phyloP scores from a whole-genome alignment of 1,140 invertebrate species.

The Danaus melanippus region DNA sequence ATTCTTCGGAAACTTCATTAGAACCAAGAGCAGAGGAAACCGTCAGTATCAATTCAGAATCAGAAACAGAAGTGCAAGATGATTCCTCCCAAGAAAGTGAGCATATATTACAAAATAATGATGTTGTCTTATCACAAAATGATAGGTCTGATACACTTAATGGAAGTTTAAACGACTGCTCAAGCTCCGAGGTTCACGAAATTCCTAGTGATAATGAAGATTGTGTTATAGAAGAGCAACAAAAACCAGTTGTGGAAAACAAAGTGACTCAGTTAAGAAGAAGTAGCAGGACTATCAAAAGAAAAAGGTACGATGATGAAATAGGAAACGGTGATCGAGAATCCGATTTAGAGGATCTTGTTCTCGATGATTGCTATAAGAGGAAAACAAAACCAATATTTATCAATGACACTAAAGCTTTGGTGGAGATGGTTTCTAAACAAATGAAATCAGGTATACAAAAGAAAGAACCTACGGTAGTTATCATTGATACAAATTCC shows the following conservation, averaged over 20 bases:
- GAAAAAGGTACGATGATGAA: slow-evolving; percentile 77
- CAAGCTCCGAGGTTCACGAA: slow-evolving; percentile 37
- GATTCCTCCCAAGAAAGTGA: slow-evolving; percentile 32
- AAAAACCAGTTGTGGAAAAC: slow-evolving; percentile 33
- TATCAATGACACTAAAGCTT: slow-evolving; percentile 80
- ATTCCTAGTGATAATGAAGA: slow-evolving; percentile 43
- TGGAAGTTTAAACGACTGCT: slow-evolving; percentile 25
- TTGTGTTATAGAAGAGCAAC: slow-evolving; percentile 27
- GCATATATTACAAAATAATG: slow-evolving; percentile 27
- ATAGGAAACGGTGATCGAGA: slow-evolving; percentile 75
- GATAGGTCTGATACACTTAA: slow-evolving; percentile 26
- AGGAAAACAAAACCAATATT: slow-evolving; percentile 75
- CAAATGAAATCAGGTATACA: slow-evolving; percentile 67
- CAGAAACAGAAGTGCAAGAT: slow-evolving; percentile 30
- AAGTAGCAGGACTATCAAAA: slow-evolving; percentile 76
- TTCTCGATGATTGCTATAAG: slow-evolving; percentile 75
- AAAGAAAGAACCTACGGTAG: slow-evolving; percentile 83
- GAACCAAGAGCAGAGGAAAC: slow-evolving; percentile 33
- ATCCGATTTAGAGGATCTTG: slow-evolving; percentile 77
- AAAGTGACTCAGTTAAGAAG: slow-evolving; percentile 70
- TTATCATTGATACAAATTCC: slow-evolving; percentile 85
- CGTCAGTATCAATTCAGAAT: slow-evolving; percentile 40
- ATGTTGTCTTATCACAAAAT: slow-evolving; percentile 30
- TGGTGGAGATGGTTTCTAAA: slow-evolving; percentile 78
- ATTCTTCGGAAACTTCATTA: slow-evolving; percentile 20